Percentiles rank a stretch among this genome's conserved stretches.
phyloP scores from a whole-genome alignment of 1,140 invertebrate genomes.

The Eupristina koningsbergeri region DNA sequence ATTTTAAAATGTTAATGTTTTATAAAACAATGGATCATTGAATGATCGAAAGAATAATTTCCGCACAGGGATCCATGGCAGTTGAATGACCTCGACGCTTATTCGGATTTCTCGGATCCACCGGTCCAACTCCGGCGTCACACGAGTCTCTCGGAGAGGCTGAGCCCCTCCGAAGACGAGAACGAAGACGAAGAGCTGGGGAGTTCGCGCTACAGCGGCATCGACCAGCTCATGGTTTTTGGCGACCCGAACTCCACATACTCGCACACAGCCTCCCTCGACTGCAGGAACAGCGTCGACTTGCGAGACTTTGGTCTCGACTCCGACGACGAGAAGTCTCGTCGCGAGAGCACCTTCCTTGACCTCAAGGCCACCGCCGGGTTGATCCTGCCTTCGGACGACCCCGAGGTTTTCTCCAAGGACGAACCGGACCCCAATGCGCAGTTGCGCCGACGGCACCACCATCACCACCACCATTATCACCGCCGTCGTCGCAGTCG shows the following conservation, averaged over 20 bases:
- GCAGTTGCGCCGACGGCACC: constrained; percentile 52
- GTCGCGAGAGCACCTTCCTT: constrained; percentile 62
- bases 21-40: too few relatives aligned
- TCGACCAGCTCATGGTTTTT: constrained; percentile 60
- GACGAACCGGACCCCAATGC: constrained; percentile 55
- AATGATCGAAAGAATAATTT: neutral
- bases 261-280: constrained; percentile 66
- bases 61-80: constrained; percentile 61
- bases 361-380: constrained; percentile 59
- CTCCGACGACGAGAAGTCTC: constrained; percentile 57
- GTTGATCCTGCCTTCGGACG: neutral
- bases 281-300: constrained; percentile 70
- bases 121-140: neutral
- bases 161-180: constrained; percentile 28
- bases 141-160: neutral
- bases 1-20: too few relatives aligned
- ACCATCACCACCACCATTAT: constrained; percentile 53
- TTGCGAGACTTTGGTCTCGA: constrained; percentile 70
- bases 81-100: constrained; percentile 59
- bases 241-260: constrained; percentile 60
- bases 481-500: constrained; percentile 14
- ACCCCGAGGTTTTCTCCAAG: neutral
- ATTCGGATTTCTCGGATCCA: constrained; percentile 48
- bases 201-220: constrained; percentile 57
- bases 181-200: constrained; percentile 57